These are phyloP conservation scores for Mystacornis crossleyi DNA, from an alignment of 2,113 vertebrate species.

Conservation along the genomic window DNA sequence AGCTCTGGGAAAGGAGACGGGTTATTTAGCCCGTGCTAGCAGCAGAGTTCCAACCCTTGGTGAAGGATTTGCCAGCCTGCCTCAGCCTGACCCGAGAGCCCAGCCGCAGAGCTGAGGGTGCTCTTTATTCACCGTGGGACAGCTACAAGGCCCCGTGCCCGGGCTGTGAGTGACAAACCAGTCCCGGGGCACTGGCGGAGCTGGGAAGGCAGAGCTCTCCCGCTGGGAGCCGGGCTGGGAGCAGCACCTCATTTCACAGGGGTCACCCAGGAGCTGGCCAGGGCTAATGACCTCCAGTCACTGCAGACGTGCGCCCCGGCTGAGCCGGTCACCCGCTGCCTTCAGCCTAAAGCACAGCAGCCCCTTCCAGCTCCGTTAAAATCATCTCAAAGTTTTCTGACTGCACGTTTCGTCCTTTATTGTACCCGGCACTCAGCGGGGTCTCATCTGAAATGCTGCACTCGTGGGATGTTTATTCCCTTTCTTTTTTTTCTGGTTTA, in stretches of 20 bases:
- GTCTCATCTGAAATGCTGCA: not conserved
- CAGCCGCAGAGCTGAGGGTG: not conserved
- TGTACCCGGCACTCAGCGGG: fast-evolving
- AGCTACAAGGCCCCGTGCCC: fast-evolving
- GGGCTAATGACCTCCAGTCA: not conserved
- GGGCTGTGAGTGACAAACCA: not conserved
- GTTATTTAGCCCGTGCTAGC: not conserved
- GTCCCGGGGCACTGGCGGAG: fast-evolving
- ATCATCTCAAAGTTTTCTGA: not conserved
- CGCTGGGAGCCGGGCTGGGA: not conserved
- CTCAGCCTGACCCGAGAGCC: not conserved
- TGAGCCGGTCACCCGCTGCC: not conserved
- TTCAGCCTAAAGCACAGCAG: not conserved
- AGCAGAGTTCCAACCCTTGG: not conserved
- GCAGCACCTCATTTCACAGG: not conserved
- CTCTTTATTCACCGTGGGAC: not conserved
- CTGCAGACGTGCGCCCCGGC: not conserved
- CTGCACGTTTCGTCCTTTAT: not conserved
- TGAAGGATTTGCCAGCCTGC: not conserved
- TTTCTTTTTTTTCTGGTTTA: fast-evolving
- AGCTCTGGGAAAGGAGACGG: not conserved
- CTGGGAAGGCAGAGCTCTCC: not conserved
- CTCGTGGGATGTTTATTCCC: not conserved
- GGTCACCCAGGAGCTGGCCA: constrained; percentile 3
- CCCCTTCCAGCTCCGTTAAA: not conserved